Evolutionary conservation across 2,113 vertebrate genomes (phyloP), one percentile per base, ranked within the genome.

Genomic region (Rhinogobius similis): DNA sequence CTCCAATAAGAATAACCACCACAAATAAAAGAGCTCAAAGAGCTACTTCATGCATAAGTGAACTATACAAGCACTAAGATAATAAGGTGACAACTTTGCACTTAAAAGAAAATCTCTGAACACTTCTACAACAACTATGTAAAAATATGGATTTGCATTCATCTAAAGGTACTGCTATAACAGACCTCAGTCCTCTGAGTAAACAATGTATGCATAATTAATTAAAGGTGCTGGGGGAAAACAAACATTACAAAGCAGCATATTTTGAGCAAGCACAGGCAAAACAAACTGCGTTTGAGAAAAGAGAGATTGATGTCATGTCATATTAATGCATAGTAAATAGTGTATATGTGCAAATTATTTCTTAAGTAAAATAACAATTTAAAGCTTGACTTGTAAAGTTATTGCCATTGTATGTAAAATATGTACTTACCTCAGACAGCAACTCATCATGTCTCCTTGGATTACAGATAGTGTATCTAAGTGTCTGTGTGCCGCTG

Each of bases 401-500:
- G n/a, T n/a, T 26, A 55, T 3, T 56, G 26, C 26, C 2, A 26
- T 29, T 27, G 21, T 38, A n/a, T 16, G 16, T 1, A 29, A 73
- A 73, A 64, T 32, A 26, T 59, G 64, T 43, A 86, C 90, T 91
- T 75, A 92, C 90, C 88, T 87, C 64, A 90, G 77, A 73, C 90
- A 92, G 90, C 89, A 90, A 14, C 46, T 84, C 89, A 90, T 90
- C 12, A 83, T 85, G 61, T 71, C 74, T 67, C 70, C 80, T 73
- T 79, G 65, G 64, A 72, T n/a, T 29, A 39, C 78, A 72, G 50
- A 77, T 81, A 75, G 62, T 63, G 58, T 13, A 58, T 63, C 38
- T 43, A 63, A 23, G 59, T 65, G 61, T 36, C 55, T 38, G 8
- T 50, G 63, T 41, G 62, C 74, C 63, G 75, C 73, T 36, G 24